Percentiles rank a stretch among this genome's conserved stretches.
Evolutionary conservation across 2,113 vertebrate genomes (phyloP).

Genomic region (Spea bombifrons): DNA sequence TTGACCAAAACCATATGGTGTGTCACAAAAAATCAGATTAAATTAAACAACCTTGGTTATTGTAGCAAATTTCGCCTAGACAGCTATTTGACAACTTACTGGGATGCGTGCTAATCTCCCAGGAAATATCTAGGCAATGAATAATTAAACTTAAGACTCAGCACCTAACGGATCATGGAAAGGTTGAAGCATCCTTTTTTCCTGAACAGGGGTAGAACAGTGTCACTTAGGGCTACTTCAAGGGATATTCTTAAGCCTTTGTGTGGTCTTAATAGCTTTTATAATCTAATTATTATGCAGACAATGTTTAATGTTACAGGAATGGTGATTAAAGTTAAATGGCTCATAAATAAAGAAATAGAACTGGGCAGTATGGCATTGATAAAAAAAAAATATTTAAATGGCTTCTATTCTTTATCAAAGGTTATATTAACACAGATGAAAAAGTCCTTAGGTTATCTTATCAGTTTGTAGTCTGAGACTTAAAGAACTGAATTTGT

Average conservation of each 20-base stretch:
- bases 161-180: conserved; percentile 55
- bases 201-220: conserved; percentile 52
- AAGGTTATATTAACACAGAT: conserved; percentile 46
- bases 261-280: conserved; percentile 60
- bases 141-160: conserved; percentile 68
- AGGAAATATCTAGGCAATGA: conserved; percentile 58
- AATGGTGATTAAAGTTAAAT: conserved; percentile 46
- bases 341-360: conserved; percentile 41
- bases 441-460: conserved; percentile 50
- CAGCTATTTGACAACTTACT: conserved; percentile 53
- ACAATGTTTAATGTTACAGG: conserved; percentile 50
- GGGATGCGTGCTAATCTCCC: conserved; percentile 54
- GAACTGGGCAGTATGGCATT: conserved; percentile 37
- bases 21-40: conserved; percentile 25
- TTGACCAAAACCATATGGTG: conserved; percentile 53
- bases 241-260: conserved; percentile 56
- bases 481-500: conserved; percentile 52
- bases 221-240: conserved; percentile 49
- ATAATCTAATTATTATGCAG: conserved; percentile 52
- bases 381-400: conserved; percentile 46
- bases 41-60: conserved; percentile 46
- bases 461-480: conserved; percentile 47
- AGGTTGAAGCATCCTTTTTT: conserved; percentile 61
- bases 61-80: conserved; percentile 56
- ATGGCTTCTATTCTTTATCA: conserved; percentile 39